Conservation (phyloP, 2,113 vertebrate species). For the Corvus cornix region DNA sequence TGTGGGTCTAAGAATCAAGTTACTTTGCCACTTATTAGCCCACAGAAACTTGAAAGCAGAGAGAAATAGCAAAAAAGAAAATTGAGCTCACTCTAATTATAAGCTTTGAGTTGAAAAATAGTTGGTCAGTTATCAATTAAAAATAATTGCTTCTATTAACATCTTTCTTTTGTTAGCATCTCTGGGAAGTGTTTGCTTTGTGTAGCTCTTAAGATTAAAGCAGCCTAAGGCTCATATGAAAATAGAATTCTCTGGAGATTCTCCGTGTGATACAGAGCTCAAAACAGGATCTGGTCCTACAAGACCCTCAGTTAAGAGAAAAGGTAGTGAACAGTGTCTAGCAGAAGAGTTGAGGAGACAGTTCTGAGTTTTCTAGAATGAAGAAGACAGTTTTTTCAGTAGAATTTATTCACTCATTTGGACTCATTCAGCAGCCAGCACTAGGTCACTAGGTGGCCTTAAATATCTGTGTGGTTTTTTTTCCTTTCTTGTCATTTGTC, state of each 20-base stretch:
- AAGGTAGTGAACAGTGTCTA: background rate
- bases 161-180: background rate
- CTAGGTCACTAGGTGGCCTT: background rate
- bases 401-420: background rate
- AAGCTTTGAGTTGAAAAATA: background rate
- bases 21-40: background rate
- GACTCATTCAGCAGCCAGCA: background rate
- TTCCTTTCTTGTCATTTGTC: background rate
- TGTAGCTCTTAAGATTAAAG: background rate
- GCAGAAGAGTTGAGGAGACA: background rate
- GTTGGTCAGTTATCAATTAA: background rate
- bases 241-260: background rate
- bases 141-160: background rate
- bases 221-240: background rate
- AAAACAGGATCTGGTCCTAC: background rate
- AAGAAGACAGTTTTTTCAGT: background rate
- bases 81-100: rapidly evolving
- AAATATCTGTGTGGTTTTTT: background rate
- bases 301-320: background rate
- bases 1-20: background rate
- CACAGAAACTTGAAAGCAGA: background rate
- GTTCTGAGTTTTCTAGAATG: background rate
- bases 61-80: background rate
- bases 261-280: background rate
- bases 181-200: background rate